Percentiles rank a stretch among this genome's conserved stretches.
These are phyloP conservation scores for Altica lythri DNA, from an alignment of 2,888 invertebrate species.

Conservation along the genomic window DNA sequence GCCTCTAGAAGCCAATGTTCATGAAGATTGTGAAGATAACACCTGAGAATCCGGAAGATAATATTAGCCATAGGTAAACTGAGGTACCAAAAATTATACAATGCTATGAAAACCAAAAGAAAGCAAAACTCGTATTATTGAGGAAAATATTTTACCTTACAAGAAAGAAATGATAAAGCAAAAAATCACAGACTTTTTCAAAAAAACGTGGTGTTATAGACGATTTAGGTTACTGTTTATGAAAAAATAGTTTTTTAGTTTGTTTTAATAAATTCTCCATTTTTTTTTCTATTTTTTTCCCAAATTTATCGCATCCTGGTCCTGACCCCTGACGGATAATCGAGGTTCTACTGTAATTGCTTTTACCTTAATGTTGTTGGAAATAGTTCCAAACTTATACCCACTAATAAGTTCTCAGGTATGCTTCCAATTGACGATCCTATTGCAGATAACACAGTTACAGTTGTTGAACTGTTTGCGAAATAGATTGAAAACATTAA, in stretches of 20 bases:
- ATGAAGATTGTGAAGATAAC: too few relatives aligned
- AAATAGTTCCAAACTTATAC: slow-evolving; percentile 68
- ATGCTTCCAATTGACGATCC: slow-evolving; percentile 63
- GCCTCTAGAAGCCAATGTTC: too few relatives aligned
- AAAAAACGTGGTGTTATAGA: too few relatives aligned
- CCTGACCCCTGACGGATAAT: not conserved
- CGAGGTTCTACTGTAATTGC: not conserved
- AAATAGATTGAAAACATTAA: slow-evolving; percentile 31
- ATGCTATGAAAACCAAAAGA: not conserved
- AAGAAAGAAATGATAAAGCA: too few relatives aligned
- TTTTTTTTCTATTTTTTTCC: not conserved
- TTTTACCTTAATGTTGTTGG: slow-evolving; percentile 68
- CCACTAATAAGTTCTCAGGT: slow-evolving; percentile 64
- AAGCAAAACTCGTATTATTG: not conserved
- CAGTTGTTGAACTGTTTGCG: slow-evolving; percentile 57
- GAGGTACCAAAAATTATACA: too few relatives aligned
- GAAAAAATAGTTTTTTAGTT: too few relatives aligned
- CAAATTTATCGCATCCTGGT: not conserved
- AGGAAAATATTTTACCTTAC: too few relatives aligned
- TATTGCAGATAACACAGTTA: slow-evolving; percentile 56
- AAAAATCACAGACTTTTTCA: too few relatives aligned
- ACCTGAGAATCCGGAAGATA: too few relatives aligned
- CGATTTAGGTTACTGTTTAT: too few relatives aligned
- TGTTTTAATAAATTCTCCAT: not conserved
- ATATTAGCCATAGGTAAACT: too few relatives aligned